phyloP scores from a whole-genome alignment of 1,140 invertebrate genomes.

The Micrasema minimum region DNA sequence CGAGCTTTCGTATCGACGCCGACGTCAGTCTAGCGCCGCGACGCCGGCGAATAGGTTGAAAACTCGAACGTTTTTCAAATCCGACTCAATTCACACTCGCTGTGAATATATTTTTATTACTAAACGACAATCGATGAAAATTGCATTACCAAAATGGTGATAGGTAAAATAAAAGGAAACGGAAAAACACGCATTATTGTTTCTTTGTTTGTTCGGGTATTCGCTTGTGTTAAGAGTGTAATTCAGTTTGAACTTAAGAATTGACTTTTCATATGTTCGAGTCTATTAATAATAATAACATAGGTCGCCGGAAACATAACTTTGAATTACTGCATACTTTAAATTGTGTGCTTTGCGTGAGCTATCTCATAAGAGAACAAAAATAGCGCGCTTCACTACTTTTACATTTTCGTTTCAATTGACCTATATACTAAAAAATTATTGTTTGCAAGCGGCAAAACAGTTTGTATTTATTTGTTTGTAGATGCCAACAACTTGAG shows the following conservation, averaged over 20 bases:
- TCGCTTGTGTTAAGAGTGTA: background rate
- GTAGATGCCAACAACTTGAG: no score
- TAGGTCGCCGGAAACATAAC: conserved; percentile 28
- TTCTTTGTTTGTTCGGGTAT: no score
- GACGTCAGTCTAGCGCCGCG: conserved; percentile 29
- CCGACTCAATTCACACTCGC: conserved; percentile 14
- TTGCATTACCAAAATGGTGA: conserved; percentile 32
- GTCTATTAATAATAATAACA: conserved; percentile 15
- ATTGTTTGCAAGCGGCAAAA: no score
- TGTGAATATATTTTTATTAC: conserved; percentile 36
- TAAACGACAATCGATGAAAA: conserved; percentile 23
- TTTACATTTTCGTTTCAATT: background rate
- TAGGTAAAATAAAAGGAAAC: conserved; percentile 23
- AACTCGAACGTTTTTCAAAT: conserved; percentile 20
- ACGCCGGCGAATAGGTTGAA: conserved; percentile 19
- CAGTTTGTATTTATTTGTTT: no score
- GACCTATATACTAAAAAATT: conserved; percentile 6
- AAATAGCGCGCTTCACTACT: conserved; percentile 6
- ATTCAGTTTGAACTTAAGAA: background rate
- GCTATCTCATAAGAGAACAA: background rate
- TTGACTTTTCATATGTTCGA: conserved; percentile 8
- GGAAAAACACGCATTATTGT: background rate
- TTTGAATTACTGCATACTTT: conserved; percentile 25
- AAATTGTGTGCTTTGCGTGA: background rate
- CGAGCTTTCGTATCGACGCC: conserved; percentile 18